Evolutionary conservation across 2,888 invertebrate genomes (phyloP), one percentile per base, ranked within the genome.

Genomic region (Drosophila sordidula): DNA sequence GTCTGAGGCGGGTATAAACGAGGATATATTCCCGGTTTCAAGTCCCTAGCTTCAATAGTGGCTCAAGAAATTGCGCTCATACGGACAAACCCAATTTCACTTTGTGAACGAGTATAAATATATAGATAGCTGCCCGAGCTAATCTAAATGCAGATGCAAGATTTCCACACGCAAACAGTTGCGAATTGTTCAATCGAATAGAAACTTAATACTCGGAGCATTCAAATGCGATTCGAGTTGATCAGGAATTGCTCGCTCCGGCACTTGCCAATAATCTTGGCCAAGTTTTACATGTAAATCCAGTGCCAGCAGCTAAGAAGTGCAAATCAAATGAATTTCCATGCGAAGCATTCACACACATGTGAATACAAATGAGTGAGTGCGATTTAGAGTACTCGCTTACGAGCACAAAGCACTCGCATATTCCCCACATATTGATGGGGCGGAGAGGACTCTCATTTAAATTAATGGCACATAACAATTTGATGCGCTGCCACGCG

Each of bases 401-500:
- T 14, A 39, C 14, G 3, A 38, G 38, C 14, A 38, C 38, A 41
- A 22, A 22, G 22, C 22, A 22, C 22, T 22, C 22, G 11, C 18
- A 12, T 39, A 4, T 41, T 18, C 44, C 11, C 11, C 32, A 54
- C 47, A 12, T 29, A 61, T 62, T 14, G 39, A 18, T 29, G 55
- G 50, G 47, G 59, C 54, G 57, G n/a, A 49, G 55, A 51, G 22
- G 38, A 18, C 45, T 36, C 59, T 67, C 56, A 81, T 82, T 81
- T 74, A 83, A 86, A 86, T 86, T 80, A 83, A 86, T 86, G 81
- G 74, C 70, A 80, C 75, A 83, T 75, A 82, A 85, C 85, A 85
- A 85, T 79, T 84, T 58, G 76, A 77, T 69, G 73, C 69, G 69
- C 69, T 72, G 56, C 22, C 47, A 55, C 62, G 49, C 34, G 42